These are phyloP conservation scores for Chloroceryle inda DNA, from an alignment of 2,797 vertebrate genomes.

Conservation along the genomic window DNA sequence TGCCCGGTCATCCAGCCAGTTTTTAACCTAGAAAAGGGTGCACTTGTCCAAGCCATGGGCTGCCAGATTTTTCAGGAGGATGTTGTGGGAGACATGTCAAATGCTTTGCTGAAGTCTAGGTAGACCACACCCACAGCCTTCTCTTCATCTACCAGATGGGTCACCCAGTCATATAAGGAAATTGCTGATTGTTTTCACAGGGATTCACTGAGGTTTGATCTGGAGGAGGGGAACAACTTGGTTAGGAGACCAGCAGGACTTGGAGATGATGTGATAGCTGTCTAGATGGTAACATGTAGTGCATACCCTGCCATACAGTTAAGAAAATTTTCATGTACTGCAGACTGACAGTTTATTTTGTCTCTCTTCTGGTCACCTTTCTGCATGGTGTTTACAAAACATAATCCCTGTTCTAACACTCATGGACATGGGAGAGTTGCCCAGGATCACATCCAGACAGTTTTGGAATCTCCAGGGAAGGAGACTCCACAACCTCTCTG, in stretches of 20 bases:
- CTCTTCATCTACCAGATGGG: too few species aligned
- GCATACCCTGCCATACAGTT: background rate
- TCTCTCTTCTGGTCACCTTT: background rate
- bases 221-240: background rate
- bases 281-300: background rate
- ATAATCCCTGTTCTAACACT: background rate
- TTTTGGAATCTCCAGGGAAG: background rate
- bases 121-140: too few species aligned
- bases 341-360: background rate
- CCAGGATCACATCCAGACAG: background rate
- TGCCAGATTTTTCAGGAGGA: too few species aligned
- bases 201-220: background rate
- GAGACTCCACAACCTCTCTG: background rate
- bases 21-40: too few species aligned
- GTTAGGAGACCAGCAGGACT: background rate
- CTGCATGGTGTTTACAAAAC: background rate
- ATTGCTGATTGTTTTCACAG: background rate
- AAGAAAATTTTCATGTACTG: background rate
- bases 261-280: background rate
- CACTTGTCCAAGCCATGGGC: too few species aligned
- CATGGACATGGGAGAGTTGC: background rate
- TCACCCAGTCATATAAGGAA: too few species aligned
- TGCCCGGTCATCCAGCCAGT: too few species aligned
- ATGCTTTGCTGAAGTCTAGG: too few species aligned
- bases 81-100: too few species aligned